A percentile compares a stretch with the other conserved stretches of the same genome.
phyloP scores from a whole-genome alignment of 2,797 vertebrate genomes.

The Eulemur mongoz region DNA sequence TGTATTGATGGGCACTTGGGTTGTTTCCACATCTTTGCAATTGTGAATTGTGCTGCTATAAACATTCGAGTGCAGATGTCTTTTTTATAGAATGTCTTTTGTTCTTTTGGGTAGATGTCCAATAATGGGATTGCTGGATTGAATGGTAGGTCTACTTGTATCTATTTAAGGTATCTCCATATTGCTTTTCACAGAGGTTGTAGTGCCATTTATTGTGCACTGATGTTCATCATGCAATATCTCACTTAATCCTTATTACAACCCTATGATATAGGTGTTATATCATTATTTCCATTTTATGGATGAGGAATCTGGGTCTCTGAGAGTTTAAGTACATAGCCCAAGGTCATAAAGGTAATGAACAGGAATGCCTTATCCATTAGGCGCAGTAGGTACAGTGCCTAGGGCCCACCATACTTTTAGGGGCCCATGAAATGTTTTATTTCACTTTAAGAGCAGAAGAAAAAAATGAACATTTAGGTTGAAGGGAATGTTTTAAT shows the following conservation, averaged over 20 bases:
- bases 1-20: too few species aligned
- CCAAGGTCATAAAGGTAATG: background rate
- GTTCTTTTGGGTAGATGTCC: too few species aligned
- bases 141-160: too few species aligned
- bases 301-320: background rate
- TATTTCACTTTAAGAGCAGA: background rate
- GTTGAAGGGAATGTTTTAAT: background rate
- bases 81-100: too few species aligned
- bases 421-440: background rate
- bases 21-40: too few species aligned
- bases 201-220: background rate
- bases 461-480: background rate
- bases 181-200: too few species aligned
- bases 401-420: background rate
- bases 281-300: background rate
- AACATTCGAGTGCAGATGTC: too few species aligned
- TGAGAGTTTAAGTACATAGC: background rate
- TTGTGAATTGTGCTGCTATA: too few species aligned
- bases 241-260: background rate
- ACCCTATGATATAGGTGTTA: background rate
- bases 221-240: background rate
- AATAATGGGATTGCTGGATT: too few species aligned
- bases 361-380: background rate
- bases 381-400: background rate
- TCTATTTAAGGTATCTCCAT: too few species aligned